Conservation (phyloP, 2,113 vertebrate species). For the Hyaena hyaena region DNA sequence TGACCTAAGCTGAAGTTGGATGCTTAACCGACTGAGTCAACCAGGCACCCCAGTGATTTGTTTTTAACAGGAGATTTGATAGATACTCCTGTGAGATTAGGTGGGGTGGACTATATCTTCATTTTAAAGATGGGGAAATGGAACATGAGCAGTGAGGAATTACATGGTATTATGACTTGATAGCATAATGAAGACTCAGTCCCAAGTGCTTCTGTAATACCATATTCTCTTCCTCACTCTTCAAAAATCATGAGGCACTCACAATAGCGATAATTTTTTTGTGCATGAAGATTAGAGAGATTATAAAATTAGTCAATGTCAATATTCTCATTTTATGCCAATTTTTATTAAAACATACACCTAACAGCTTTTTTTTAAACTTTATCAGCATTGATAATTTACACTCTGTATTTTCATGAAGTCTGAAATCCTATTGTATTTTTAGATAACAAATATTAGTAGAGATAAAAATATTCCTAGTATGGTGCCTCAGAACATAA, state of each 20-base stretch:
- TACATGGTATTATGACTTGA: not conserved
- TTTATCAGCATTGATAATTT: not conserved
- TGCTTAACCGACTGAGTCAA: too few species aligned
- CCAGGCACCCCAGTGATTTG: too few species aligned
- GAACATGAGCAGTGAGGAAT: not conserved
- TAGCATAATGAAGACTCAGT: not conserved
- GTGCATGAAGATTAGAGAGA: not conserved
- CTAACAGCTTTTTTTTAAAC: not conserved
- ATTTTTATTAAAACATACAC: not conserved
- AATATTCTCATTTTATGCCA: constrained; percentile 29
- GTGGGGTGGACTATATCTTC: not conserved
- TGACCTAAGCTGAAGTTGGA: too few species aligned
- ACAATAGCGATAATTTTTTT: not conserved
- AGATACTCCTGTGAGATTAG: not conserved
- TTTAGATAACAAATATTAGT: constrained; percentile 29
- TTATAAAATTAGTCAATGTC: not conserved
- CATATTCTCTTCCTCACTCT: not conserved
- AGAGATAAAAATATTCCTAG: constrained; percentile 45
- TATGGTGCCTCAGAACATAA: not conserved
- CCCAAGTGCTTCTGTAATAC: not conserved
- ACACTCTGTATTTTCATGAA: not conserved
- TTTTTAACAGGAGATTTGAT: not conserved
- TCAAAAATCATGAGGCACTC: not conserved
- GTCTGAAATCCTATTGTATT: not conserved
- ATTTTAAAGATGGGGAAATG: not conserved